Evolutionary conservation across 2,113 vertebrate genomes (phyloP), one percentile per base, ranked within the genome.

Genomic region (Clarias magur): DNA sequence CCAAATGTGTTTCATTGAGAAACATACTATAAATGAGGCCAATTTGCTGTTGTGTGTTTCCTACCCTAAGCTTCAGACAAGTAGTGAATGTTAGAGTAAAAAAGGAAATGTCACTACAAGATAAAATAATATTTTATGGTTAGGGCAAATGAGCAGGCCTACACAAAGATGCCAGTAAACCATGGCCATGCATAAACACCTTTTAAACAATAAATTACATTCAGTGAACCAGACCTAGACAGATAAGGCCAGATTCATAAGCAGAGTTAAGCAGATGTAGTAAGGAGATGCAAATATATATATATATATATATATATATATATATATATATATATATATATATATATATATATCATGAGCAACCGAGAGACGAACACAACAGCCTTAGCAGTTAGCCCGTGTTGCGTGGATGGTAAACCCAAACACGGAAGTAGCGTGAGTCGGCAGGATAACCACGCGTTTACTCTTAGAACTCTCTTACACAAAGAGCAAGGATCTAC

Each of bases 81-180:
- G 87, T 90, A 88, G 81, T 87, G 85, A 60, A 59, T 79, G 70
- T 34, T 42, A 25, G 25, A 65, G n/a, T 83, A 38, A 86, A 88
- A 78, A 48, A 38, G 27, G 21, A 70, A 91, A 91, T 92, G 91
- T 93, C 89, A 90, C 72, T 5, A 2, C 73, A 53, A 21, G 19
- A 75, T 48, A 75, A 48, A 75, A 53, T 73, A 21, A 23, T 19
- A 42, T 73, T 42, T 73, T 23, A 23, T 73, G 23, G 38, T 12
- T 73, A 42, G 70, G 19, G 38, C 38, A 11, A 73, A 73, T 12
- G 19, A 42, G 19, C 34, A 73, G 38, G 19, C 8, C 70, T 73
- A 10, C 2, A 19, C 34, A 73, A 73, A 73, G 19, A 73, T 75
- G 38, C 38, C 11, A 25, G 4, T 53, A 75, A 75, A 75, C 3